Percentiles rank a stretch among this genome's conserved stretches.
phyloP scores from a whole-genome alignment of 2,797 vertebrate genomes.

The Eupleurogrammus muticus region DNA sequence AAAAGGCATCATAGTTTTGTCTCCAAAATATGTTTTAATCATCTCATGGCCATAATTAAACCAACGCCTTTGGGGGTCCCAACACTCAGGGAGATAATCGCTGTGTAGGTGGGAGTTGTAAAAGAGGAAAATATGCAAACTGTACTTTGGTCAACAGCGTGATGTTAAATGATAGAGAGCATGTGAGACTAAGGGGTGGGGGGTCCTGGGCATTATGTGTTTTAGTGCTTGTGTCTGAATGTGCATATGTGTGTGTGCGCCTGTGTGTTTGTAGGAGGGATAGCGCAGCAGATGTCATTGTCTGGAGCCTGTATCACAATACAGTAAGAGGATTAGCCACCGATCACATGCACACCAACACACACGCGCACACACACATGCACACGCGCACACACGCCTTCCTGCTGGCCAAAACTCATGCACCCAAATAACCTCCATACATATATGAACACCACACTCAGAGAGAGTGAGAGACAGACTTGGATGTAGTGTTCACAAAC shows the following conservation, averaged over 20 bases:
- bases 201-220: background rate
- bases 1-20: too few relatives aligned
- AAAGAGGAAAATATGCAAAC: background rate
- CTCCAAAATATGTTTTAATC: too few relatives aligned
- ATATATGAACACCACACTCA: conserved; percentile 33
- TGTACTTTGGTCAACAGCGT: background rate
- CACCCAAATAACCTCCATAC: conserved; percentile 51
- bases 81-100: too few relatives aligned
- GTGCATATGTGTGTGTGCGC: too few relatives aligned
- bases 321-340: conserved; percentile 67
- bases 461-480: background rate
- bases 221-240: background rate
- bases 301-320: conserved; percentile 57
- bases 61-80: too few relatives aligned
- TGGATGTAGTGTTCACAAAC: conserved; percentile 17
- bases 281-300: conserved; percentile 61
- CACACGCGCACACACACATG: conserved; percentile 5
- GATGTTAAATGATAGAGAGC: background rate
- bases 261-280: conserved; percentile 1
- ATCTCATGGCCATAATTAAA: too few relatives aligned
- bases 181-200: too few relatives aligned
- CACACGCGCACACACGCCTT: conserved; percentile 14
- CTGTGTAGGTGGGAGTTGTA: background rate
- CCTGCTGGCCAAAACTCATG: conserved; percentile 13
- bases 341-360: too few relatives aligned